phyloP scores from a whole-genome alignment of 2,113 vertebrate species.

The human (Homo sapiens) region DNA sequence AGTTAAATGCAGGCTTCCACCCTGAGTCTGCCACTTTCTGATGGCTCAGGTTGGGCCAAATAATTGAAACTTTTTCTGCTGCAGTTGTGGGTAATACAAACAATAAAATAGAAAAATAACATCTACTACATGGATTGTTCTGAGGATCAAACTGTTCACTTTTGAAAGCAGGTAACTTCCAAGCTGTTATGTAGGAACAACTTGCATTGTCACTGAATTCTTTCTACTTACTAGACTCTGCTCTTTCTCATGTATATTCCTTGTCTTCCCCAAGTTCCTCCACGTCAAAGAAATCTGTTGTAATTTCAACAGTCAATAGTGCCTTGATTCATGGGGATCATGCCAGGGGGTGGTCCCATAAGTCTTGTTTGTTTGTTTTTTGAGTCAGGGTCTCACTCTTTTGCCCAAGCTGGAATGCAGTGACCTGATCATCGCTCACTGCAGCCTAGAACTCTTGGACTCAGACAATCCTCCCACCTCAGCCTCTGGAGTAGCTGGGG shows the following conservation, averaged over 20 bases:
- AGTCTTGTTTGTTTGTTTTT: too few relatives aligned
- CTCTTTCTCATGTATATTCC: neutral
- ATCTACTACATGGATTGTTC: neutral
- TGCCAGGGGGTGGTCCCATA: fast-evolving
- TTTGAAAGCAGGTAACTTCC: neutral
- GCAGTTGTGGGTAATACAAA: neutral
- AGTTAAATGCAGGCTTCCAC: neutral
- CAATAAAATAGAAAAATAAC: neutral
- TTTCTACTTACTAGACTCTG: neutral
- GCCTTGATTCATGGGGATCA: neutral
- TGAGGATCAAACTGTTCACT: neutral
- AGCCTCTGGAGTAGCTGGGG: too few relatives aligned
- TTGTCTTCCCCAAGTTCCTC: neutral
- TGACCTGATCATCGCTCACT: too few relatives aligned
- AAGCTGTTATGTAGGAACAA: neutral
- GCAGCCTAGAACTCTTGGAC: too few relatives aligned
- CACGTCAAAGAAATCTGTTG: neutral
- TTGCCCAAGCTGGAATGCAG: too few relatives aligned
- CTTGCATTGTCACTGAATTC: neutral
- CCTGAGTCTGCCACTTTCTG: neutral
- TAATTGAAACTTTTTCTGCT: neutral
- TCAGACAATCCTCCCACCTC: too few relatives aligned
- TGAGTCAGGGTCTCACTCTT: too few relatives aligned
- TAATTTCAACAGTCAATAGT: neutral
- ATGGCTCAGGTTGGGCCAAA: neutral